Evolutionary conservation across 1,140 invertebrate species (phyloP), one percentile per base, ranked within the genome.

Genomic region (Drosophila bocki): DNA sequence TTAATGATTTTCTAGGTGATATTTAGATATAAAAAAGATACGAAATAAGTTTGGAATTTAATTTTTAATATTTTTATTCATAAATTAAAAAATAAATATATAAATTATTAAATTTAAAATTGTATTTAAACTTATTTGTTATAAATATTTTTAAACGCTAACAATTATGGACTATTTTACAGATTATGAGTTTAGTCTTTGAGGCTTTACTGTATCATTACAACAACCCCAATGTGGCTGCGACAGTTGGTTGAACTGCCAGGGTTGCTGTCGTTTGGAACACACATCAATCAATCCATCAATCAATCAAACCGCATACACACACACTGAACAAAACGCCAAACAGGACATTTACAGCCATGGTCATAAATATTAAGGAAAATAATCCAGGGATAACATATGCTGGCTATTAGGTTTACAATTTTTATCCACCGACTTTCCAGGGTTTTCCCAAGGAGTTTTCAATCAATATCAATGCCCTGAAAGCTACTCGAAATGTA

Each of bases 271-370:
- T 67, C 37, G 62, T 37, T 67, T 17, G 63, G 47, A 35, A 19
- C 44, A 42, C 29, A 51, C 44, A 71, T 84, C 81, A 83, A 83
- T 83, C 81, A 76, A 84, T 65, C 76, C 33, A 80, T 76, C 80
- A 61, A 69, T 56, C 51, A 69, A 69, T 69, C 68, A 69, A 71
- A 47, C 48, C 63, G 32, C 63, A 32, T 29, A 54, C 62, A 65
- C 47, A 26, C 22, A 17, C 48, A 70, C 48, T 68, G 50, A 47
- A 35, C 63, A 19, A 70, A 70, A 56, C 33, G 15, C 17, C 37
- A 5, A 33, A 3, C 48, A 47, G 62, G 50, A 56, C 56, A 77
- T 44, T 67, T 54, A 60, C 48, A 15, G 47, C 41, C 3, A 11
- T 7, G 15, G 41, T 15, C 42, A 57, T 72, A 57, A 47, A 59